A percentile compares a stretch with the other conserved stretches of the same genome.
Conservation (phyloP, 2,113 vertebrate genomes). For the Pionites leucogaster region DNA sequence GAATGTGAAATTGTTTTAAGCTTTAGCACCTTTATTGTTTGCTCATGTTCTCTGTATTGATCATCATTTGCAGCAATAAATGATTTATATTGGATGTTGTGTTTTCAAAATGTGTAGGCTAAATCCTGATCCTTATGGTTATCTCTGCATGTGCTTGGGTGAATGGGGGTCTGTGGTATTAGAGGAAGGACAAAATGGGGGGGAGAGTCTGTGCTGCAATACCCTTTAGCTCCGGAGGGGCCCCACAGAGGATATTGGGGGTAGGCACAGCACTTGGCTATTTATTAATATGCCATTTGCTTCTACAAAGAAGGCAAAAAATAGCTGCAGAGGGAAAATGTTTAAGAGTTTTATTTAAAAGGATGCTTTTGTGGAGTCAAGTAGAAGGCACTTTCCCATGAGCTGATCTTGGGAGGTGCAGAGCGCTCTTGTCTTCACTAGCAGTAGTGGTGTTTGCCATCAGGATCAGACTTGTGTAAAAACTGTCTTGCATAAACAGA, state of each 20-base stretch:
- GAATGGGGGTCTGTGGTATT: not conserved
- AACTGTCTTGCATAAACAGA: not conserved
- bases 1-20: not conserved
- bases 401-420: not conserved
- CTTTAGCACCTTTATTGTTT: not conserved
- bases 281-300: not conserved
- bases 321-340: not conserved
- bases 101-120: not conserved
- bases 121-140: not conserved
- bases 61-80: not conserved
- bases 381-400: not conserved
- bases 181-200: not conserved
- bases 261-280: not conserved
- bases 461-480: not conserved
- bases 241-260: not conserved
- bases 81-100: not conserved
- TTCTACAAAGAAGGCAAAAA: not conserved
- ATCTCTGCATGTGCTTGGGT: not conserved
- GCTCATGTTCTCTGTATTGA: not conserved
- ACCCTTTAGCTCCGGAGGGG: not conserved
- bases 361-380: not conserved
- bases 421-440: not conserved
- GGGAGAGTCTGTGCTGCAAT: not conserved
- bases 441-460: not conserved
- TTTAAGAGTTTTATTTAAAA: not conserved